A percentile compares a stretch with the other conserved stretches of the same genome.
phyloP scores from a whole-genome alignment of 2,888 invertebrate genomes.

The Malthinus seriepunctatus region DNA sequence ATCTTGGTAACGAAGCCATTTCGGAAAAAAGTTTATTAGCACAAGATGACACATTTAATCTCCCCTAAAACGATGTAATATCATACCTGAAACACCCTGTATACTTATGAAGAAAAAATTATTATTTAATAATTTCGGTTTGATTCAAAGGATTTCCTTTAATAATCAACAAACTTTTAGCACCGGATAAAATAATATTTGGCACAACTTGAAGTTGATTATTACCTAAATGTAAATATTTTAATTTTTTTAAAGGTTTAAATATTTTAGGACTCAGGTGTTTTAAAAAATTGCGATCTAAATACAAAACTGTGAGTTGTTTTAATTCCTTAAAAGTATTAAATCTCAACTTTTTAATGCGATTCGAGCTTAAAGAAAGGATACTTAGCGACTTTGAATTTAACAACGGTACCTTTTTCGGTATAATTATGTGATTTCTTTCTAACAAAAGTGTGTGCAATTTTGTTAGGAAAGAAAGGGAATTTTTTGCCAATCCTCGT shows the following conservation, averaged over 20 bases:
- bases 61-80: no score
- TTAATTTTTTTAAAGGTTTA: conserved; percentile 38
- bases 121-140: conserved; percentile 1
- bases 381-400: conserved; percentile 41
- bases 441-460: conserved; percentile 42
- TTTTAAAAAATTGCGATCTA: conserved; percentile 44
- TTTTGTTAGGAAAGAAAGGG: conserved; percentile 34
- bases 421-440: conserved; percentile 37
- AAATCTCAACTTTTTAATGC: conserved; percentile 38
- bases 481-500: conserved; percentile 32
- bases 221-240: conserved; percentile 45
- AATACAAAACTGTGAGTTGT: conserved; percentile 43
- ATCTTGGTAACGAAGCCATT: no score
- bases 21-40: no score
- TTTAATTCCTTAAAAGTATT: conserved; percentile 42
- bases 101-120: not conserved
- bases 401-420: conserved; percentile 40
- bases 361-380: conserved; percentile 46
- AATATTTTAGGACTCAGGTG: conserved; percentile 39
- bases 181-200: not conserved
- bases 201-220: conserved; percentile 37
- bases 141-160: conserved; percentile 20
- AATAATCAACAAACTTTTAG: conserved; percentile 11
- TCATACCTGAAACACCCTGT: not conserved
- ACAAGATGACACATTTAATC: no score